These are phyloP conservation scores for Polydrusus tereticollis DNA, from an alignment of 2,888 invertebrate genomes.

Conservation along the genomic window DNA sequence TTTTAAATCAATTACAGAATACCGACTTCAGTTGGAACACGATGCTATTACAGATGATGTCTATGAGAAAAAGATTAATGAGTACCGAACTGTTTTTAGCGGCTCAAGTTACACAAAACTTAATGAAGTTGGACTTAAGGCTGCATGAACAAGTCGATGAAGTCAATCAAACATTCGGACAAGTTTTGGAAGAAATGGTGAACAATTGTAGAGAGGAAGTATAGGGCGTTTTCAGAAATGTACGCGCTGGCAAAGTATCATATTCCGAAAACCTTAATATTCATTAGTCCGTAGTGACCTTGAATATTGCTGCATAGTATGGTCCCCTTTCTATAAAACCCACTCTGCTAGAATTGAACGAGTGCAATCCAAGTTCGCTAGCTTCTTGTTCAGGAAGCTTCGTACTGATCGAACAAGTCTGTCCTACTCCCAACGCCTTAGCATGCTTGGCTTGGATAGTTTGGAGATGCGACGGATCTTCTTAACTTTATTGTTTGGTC, in stretches of 20 bases:
- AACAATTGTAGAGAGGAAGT: slow-evolving; percentile 70
- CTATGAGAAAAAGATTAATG: slow-evolving; percentile 58
- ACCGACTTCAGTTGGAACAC: slow-evolving; percentile 57
- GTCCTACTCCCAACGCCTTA: no score
- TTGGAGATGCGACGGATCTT: no score
- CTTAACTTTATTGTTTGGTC: no score
- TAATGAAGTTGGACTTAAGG: slow-evolving; percentile 73
- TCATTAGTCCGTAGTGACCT: no score
- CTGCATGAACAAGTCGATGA: slow-evolving; percentile 80
- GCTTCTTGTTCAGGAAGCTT: no score
- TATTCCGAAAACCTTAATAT: slow-evolving; percentile 62
- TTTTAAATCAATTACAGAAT: slow-evolving; percentile 61
- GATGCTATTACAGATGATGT: slow-evolving; percentile 55
- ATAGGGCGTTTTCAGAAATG: slow-evolving; percentile 66
- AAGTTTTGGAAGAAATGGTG: slow-evolving; percentile 80
- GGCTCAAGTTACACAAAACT: slow-evolving; percentile 67
- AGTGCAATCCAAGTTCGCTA: no score
- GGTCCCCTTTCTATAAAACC: no score
- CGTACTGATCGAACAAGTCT: no score
- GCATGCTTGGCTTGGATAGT: no score
- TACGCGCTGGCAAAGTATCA: slow-evolving; percentile 69
- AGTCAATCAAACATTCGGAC: slow-evolving; percentile 74
- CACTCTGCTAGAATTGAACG: no score
- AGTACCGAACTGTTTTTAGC: slow-evolving; percentile 56
- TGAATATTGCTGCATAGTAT: no score